Evolutionary conservation across 2,888 invertebrate species (phyloP).

Genomic region (Limnephilus lunatus): DNA sequence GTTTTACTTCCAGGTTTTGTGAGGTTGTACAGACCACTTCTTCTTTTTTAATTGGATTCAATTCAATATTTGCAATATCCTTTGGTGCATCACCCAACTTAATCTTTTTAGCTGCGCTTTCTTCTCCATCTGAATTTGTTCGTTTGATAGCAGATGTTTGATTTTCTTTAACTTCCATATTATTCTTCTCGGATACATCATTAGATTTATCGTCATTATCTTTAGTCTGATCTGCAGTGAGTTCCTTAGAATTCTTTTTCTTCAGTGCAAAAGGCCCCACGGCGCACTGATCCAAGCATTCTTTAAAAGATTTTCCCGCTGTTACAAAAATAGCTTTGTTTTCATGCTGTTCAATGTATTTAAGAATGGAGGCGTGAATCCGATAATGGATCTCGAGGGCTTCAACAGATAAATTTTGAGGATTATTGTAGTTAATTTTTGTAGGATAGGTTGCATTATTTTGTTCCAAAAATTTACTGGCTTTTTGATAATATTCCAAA

Average conservation of each 20-base stretch:
- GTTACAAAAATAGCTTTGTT: slow-evolving; percentile 81
- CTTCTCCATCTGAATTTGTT: slow-evolving; percentile 67
- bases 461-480: slow-evolving; percentile 86
- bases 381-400: slow-evolving; percentile 91
- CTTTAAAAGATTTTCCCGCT: slow-evolving; percentile 79
- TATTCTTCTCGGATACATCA: slow-evolving; percentile 41
- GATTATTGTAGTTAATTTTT: slow-evolving; percentile 90
- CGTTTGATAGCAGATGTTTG: slow-evolving; percentile 69
- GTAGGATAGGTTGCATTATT: slow-evolving; percentile 90
- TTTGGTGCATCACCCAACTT: slow-evolving; percentile 33
- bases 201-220: slow-evolving; percentile 61
- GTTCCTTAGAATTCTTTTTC: slow-evolving; percentile 71
- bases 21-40: slow-evolving; percentile 26
- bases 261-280: slow-evolving; percentile 71
- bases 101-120: slow-evolving; percentile 72
- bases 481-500: slow-evolving; percentile 88
- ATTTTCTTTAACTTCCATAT: slow-evolving; percentile 67
- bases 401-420: slow-evolving; percentile 91
- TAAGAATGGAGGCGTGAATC: slow-evolving; percentile 92
- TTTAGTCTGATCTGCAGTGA: slow-evolving; percentile 53
- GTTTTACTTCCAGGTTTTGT: slow-evolving; percentile 2
- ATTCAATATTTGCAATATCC: slow-evolving; percentile 34
- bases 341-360: slow-evolving; percentile 88
- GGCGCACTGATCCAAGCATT: slow-evolving; percentile 77
- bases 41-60: slow-evolving; percentile 66